A percentile compares a stretch with the other conserved stretches of the same genome.
phyloP scores from a whole-genome alignment of 92 coral and sea anemone genomes.

The Actinernus sp. region DNA sequence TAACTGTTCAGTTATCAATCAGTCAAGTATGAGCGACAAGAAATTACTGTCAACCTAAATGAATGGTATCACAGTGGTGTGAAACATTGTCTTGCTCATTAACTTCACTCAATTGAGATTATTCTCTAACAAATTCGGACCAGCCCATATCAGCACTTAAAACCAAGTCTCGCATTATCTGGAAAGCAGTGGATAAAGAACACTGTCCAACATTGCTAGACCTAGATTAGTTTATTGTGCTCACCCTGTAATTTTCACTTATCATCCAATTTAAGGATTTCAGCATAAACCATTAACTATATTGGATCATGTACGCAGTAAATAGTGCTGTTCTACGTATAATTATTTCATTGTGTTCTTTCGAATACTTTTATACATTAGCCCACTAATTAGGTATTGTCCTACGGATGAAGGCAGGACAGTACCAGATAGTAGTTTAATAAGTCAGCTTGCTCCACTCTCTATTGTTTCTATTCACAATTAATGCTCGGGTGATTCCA shows the following conservation, averaged over 20 bases:
- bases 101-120: background rate
- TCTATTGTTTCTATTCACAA: no score
- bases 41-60: no score
- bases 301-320: background rate
- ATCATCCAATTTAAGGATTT: conserved; percentile 9
- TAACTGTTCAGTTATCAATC: no score
- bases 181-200: background rate
- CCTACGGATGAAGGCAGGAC: no score
- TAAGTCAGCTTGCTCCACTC: no score
- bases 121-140: background rate
- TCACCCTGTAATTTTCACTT: conserved; percentile 46
- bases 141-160: no score
- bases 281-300: conserved; percentile 14
- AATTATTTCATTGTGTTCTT: background rate
- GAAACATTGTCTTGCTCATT: background rate
- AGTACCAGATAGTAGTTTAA: no score
- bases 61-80: background rate
- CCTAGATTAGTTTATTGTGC: conserved; percentile 49
- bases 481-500: no score
- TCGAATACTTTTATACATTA: conserved; percentile 6
- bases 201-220: background rate
- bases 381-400: conserved; percentile 35
- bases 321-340: background rate
- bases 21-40: no score
- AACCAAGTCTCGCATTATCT: no score